Evolutionary conservation across 2,888 invertebrate genomes (phyloP), one percentile per base, ranked within the genome.

Genomic region (Sabatieria punctata): DNA sequence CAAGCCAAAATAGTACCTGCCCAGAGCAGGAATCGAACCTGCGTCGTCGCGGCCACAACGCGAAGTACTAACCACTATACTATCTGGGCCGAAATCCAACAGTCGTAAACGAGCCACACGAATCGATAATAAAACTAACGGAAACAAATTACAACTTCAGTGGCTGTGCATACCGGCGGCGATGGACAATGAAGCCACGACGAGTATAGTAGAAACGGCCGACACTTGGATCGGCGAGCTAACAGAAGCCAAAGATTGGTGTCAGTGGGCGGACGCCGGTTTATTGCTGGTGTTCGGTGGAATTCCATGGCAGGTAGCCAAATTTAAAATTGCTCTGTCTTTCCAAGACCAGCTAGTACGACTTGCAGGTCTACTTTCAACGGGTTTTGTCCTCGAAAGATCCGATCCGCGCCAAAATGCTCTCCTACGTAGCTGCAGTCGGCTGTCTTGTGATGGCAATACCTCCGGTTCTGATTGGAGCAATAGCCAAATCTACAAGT

Each of bases 161-260:
- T 93, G 93, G 93, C 79, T 95, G 77, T 88, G 91, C 66, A 86
- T 93, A 54, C 93, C 93, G 0, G 93, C 91, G 66, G 88, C 91
- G 13, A 81, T 89, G 81, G 73, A 77, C 51, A 81, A 86, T 70
- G 78, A 80, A 19, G 80, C 83, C 61, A 38, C 33, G n/a, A 11
- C 11, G 13, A 33, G 33, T 33, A 75, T 89, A 52, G 75, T 80
- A 51, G 54, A 65, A 11, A 65, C 67, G 42, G 60, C 69, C 24
- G 79, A 82, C 45, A 84, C 86, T 65, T 89, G 88, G 88, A 81
- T 89, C 53, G 89, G 89, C 2, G 70, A 73, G 45, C 73, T 89
- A 13, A 55, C 55, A 3, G 76, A 79, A 0, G 70, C 77, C 0
- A 70, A 74, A 1, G 79, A 82, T 60, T 76, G 80, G 57, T 82